Evolutionary conservation across 2,888 invertebrate species (phyloP).

Genomic region (Drosophila lutescens): DNA sequence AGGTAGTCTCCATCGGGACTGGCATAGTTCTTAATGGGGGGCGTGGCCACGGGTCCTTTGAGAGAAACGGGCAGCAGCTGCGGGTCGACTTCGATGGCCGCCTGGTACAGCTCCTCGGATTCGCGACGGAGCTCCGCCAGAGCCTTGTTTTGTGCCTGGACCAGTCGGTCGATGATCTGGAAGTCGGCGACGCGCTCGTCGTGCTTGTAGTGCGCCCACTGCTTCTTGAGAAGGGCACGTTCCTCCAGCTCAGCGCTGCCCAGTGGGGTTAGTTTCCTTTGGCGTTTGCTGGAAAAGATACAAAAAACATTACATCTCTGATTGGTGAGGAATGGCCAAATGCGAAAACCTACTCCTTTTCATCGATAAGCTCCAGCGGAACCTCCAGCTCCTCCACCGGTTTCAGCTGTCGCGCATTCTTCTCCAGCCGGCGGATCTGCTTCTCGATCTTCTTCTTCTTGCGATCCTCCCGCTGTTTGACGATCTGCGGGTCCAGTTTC

Average conservation of each 20-base stretch:
- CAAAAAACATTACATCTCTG: neutral
- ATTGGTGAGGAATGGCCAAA: too few relatives aligned
- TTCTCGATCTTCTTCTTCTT: constrained; percentile 93
- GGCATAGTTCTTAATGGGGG: constrained; percentile 91
- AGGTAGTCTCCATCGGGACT: constrained; percentile 96
- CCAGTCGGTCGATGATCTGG: constrained; percentile 88
- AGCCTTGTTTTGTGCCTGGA: constrained; percentile 90
- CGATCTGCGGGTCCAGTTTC: constrained; percentile 91
- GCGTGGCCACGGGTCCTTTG: constrained; percentile 92
- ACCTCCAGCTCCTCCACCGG: constrained; percentile 95
- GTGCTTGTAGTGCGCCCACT: constrained; percentile 90
- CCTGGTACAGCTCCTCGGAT: constrained; percentile 94
- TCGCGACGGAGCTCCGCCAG: constrained; percentile 91
- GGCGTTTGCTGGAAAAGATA: constrained; percentile 84
- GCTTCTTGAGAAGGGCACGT: constrained; percentile 88
- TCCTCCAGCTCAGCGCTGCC: constrained; percentile 87
- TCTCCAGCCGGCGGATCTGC: constrained; percentile 92
- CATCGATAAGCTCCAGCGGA: constrained; percentile 86
- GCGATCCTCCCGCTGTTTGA: constrained; percentile 92
- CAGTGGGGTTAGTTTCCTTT: constrained; percentile 85
- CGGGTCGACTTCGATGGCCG: constrained; percentile 92
- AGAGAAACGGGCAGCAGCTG: constrained; percentile 88
- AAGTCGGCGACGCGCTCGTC: constrained; percentile 88
- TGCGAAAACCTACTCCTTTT: constrained; percentile 61
- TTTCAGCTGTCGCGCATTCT: constrained; percentile 92